These are phyloP conservation scores for Lasioglossum baleicum DNA, from an alignment of 1,140 invertebrate genomes.

Conservation along the genomic window DNA sequence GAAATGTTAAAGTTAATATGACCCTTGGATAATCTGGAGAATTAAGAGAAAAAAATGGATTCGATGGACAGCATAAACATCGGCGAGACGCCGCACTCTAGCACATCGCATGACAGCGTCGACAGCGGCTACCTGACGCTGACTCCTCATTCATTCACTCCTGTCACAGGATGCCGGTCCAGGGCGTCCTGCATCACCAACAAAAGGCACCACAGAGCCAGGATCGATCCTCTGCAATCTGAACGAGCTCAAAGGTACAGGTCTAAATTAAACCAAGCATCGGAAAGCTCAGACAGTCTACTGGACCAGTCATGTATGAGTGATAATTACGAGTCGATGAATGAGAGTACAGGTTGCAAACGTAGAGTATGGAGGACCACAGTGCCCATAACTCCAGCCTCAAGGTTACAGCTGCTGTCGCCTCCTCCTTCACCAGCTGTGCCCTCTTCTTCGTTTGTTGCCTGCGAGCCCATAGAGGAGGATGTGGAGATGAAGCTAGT, in stretches of 20 bases:
- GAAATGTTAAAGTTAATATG: constrained; percentile 9
- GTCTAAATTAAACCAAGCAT: constrained; percentile 40
- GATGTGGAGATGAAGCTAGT: constrained; percentile 66
- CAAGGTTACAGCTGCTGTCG: constrained; percentile 50
- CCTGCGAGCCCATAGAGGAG: constrained; percentile 60
- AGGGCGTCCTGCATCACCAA: constrained; percentile 35
- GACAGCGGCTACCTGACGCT: constrained; percentile 72
- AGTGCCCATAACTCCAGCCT: constrained; percentile 60
- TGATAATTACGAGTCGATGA: not conserved
- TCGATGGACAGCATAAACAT: constrained; percentile 41
- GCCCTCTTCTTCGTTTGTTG: constrained; percentile 56
- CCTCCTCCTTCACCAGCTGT: constrained; percentile 69
- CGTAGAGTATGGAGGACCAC: constrained; percentile 43
- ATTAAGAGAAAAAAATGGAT: constrained; percentile 50
- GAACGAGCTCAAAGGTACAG: constrained; percentile 44
- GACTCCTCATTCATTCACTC: constrained; percentile 59
- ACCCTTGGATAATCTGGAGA: not conserved
- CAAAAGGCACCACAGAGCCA: constrained; percentile 60
- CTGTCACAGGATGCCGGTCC: constrained; percentile 45
- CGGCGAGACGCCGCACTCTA: constrained; percentile 42
- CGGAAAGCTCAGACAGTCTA: constrained; percentile 15
- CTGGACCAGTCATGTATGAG: constrained; percentile 28
- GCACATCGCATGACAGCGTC: constrained; percentile 50
- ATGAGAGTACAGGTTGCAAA: constrained; percentile 13
- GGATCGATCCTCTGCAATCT: constrained; percentile 59